Conservation (phyloP, 2,113 vertebrate species). For the Melanerpes aurifrons region DNA sequence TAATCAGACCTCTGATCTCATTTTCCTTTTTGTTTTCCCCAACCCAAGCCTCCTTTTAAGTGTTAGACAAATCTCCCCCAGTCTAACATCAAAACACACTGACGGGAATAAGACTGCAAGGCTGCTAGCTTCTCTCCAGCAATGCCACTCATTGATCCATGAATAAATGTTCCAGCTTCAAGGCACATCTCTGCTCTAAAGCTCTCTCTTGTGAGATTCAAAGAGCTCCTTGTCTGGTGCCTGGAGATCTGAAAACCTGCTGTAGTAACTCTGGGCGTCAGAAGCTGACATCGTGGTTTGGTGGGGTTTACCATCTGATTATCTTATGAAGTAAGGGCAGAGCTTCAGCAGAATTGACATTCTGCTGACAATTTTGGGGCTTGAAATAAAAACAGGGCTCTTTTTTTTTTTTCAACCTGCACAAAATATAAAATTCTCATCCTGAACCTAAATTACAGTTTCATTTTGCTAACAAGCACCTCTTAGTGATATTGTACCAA, state of each 20-base stretch:
- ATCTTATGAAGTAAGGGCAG: background rate
- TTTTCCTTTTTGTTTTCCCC: background rate
- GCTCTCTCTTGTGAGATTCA: constrained; percentile 40
- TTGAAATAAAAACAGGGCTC: background rate
- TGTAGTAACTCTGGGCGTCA: constrained; percentile 17
- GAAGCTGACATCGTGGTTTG: background rate
- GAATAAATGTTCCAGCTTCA: constrained; percentile 72
- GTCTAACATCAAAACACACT: constrained; percentile 58
- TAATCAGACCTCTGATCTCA: constrained; percentile 20
- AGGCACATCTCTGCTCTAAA: constrained; percentile 59
- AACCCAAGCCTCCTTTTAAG: constrained; percentile 53
- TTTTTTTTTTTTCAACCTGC: background rate
- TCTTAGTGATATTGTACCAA: background rate
- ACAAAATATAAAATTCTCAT: too few species aligned
- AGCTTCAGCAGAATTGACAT: background rate
- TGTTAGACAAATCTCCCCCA: constrained; percentile 58
- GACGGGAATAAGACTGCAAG: constrained; percentile 65
- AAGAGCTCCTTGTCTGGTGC: constrained; percentile 52
- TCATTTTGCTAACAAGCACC: background rate
- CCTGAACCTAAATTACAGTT: background rate
- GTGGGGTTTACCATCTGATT: background rate
- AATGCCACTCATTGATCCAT: constrained; percentile 70
- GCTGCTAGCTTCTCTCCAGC: constrained; percentile 59
- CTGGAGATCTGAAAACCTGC: constrained; percentile 42
- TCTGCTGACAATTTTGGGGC: background rate